These are phyloP conservation scores for Zele albiditarsus DNA, from an alignment of 2,888 invertebrate genomes.

Conservation along the genomic window DNA sequence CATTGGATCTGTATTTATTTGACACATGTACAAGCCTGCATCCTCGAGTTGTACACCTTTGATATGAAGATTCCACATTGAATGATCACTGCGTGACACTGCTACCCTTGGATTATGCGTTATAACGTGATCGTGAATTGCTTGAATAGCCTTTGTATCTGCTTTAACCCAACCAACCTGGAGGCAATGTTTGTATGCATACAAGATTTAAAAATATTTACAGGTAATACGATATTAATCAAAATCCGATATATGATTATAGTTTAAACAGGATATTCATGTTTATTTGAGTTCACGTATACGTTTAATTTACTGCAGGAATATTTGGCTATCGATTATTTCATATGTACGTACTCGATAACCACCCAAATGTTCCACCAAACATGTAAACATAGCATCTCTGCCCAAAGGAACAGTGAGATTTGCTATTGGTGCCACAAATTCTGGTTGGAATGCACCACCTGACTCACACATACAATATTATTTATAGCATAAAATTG, in stretches of 20 bases:
- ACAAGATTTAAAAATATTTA: too few species aligned
- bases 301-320: neutral
- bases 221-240: too few species aligned
- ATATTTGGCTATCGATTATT: slow-evolving; percentile 2
- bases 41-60: slow-evolving; percentile 90
- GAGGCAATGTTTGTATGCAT: too few species aligned
- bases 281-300: neutral
- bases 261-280: slow-evolving; percentile 30
- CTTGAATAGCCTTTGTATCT: slow-evolving; percentile 93
- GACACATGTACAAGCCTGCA: slow-evolving; percentile 93
- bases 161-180: slow-evolving; percentile 96
- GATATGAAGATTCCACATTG: slow-evolving; percentile 93
- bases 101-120: slow-evolving; percentile 91
- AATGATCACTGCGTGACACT: slow-evolving; percentile 89
- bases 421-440: slow-evolving; percentile 87
- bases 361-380: slow-evolving; percentile 89
- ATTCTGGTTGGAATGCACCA: slow-evolving; percentile 87
- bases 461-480: slow-evolving; percentile 75
- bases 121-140: slow-evolving; percentile 93
- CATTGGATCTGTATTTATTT: slow-evolving; percentile 96
- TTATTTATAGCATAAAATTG: neutral
- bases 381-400: slow-evolving; percentile 90
- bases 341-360: slow-evolving; percentile 82
- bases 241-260: slow-evolving; percentile 44
- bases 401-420: slow-evolving; percentile 88